Conservation (phyloP, 2,888 invertebrate genomes). For the Chalcis sispes region DNA sequence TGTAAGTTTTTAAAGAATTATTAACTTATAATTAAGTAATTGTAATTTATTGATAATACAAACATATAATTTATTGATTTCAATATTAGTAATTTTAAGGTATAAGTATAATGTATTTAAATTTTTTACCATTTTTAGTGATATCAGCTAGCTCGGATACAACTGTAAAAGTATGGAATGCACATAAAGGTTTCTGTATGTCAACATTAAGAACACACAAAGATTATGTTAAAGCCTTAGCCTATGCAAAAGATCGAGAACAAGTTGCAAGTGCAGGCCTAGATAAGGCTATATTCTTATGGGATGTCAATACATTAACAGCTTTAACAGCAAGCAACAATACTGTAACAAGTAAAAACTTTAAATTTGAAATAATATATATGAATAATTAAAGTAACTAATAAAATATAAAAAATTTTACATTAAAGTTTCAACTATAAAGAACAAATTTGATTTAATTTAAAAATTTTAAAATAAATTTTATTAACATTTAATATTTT, state of each 20-base stretch:
- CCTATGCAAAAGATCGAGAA: conserved; percentile 97
- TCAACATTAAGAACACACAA: conserved; percentile 98
- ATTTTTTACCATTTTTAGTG: conserved; percentile 79
- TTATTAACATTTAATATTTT: no score
- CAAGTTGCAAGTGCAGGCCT: conserved; percentile 97
- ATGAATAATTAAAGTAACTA: conserved; percentile 32
- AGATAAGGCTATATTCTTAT: conserved; percentile 96
- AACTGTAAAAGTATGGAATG: conserved; percentile 99
- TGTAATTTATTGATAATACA: not conserved
- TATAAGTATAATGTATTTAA: conserved; percentile 1
- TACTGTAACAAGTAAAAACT: conserved; percentile 91
- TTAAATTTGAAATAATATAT: no score
- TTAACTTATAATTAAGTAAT: not conserved
- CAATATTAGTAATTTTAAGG: no score
- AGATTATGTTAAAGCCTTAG: conserved; percentile 98
- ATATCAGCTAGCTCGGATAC: conserved; percentile 99
- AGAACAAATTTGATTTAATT: not conserved
- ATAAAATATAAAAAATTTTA: not conserved
- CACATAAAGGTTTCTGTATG: conserved; percentile 99
- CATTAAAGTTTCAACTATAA: not conserved
- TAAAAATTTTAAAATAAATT: not conserved
- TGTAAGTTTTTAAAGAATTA: conserved; percentile 78
- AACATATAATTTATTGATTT: conserved; percentile 5
- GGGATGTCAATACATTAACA: conserved; percentile 99
- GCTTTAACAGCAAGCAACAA: conserved; percentile 98